A percentile compares a stretch with the other conserved stretches of the same genome.
Conservation (phyloP, 2,797 vertebrate species). For the Eidolon dupreanum region DNA sequence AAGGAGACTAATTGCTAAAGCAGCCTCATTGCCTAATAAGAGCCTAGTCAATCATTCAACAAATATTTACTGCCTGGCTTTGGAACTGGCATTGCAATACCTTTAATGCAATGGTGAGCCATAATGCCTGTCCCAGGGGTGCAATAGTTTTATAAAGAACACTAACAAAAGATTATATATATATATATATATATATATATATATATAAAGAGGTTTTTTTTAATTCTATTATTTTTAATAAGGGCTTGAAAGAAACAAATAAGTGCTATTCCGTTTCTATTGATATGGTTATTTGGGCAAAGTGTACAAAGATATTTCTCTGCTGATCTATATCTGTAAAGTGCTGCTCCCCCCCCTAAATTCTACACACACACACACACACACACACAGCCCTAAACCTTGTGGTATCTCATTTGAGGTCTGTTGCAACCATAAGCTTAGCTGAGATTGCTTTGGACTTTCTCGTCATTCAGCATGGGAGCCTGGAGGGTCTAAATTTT, state of each 20-base stretch:
- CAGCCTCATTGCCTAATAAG: slow-evolving; percentile 50
- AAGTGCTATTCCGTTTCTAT: not conserved
- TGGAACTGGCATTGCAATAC: not conserved
- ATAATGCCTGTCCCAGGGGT: not conserved
- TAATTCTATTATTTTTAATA: not conserved
- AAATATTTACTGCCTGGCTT: slow-evolving; percentile 51
- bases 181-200: not conserved
- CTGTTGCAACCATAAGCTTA: not conserved
- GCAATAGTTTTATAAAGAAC: not conserved
- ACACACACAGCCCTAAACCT: not conserved
- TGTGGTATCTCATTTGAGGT: not conserved
- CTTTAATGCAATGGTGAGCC: not conserved
- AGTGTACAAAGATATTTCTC: not conserved
- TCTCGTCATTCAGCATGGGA: not conserved
- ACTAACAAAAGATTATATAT: not conserved
- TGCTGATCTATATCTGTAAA: not conserved
- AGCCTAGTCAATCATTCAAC: slow-evolving; percentile 15
- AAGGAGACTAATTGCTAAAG: slow-evolving; percentile 52
- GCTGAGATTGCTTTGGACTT: not conserved
- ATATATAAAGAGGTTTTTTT: not conserved
- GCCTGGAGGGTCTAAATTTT: not conserved
- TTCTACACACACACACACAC: not conserved
- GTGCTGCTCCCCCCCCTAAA: not conserved
- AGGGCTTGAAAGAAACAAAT: not conserved
- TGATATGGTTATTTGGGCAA: not conserved